Percentiles rank a stretch among this genome's conserved stretches.
Evolutionary conservation across 2,888 invertebrate species (phyloP).

Genomic region (Griposia aprilina): DNA sequence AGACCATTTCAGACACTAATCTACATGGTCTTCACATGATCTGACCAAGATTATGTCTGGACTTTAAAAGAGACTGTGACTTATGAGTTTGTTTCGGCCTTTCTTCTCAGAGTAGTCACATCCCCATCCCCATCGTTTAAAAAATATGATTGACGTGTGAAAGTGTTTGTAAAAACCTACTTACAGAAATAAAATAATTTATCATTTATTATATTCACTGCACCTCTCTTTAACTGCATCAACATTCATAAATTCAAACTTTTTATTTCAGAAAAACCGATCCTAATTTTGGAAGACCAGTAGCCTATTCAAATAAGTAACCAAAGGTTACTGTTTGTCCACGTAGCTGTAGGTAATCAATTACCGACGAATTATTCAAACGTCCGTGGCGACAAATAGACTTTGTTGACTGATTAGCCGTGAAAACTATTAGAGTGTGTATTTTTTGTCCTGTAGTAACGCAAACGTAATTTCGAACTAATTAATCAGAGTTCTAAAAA

Average conservation of each 20-base stretch:
- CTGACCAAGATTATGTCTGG: too few relatives aligned
- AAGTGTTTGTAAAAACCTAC: too few relatives aligned
- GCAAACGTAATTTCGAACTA: constrained; percentile 8
- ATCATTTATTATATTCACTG: too few relatives aligned
- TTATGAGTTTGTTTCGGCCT: too few relatives aligned
- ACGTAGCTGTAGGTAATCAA: constrained; percentile 51
- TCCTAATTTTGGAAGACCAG: constrained; percentile 17
- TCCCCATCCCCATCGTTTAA: too few relatives aligned
- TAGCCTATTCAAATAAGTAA: constrained; percentile 38
- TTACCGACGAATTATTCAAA: constrained; percentile 59
- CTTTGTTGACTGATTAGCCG: constrained; percentile 58
- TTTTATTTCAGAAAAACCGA: not conserved
- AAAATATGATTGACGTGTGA: too few relatives aligned
- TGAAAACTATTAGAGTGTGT: constrained; percentile 37
- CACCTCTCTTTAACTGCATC: too few relatives aligned
- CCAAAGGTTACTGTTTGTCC: constrained; percentile 17
- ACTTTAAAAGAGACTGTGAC: too few relatives aligned
- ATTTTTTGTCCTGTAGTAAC: constrained; percentile 28
- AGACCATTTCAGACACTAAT: too few relatives aligned
- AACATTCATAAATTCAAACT: not conserved
- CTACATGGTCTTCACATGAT: too few relatives aligned
- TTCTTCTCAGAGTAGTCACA: too few relatives aligned
- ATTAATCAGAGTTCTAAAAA: constrained; percentile 6
- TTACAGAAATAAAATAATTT: too few relatives aligned
- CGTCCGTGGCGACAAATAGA: constrained; percentile 58